These are phyloP conservation scores for Aphrophora alni DNA, from an alignment of 2,888 invertebrate species.

Conservation along the genomic window DNA sequence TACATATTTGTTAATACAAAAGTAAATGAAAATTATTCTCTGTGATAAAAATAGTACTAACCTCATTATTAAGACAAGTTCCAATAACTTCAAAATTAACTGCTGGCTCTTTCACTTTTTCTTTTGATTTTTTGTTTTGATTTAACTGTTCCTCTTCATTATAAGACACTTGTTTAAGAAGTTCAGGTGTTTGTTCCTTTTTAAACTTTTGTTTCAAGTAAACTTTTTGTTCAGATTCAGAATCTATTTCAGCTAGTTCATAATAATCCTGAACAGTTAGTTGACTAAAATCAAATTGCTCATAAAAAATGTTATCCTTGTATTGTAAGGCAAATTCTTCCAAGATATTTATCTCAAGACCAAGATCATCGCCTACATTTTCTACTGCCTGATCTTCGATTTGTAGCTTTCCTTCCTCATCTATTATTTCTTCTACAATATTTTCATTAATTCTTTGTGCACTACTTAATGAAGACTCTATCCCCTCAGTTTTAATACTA, in stretches of 20 bases:
- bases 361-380: background rate
- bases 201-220: background rate
- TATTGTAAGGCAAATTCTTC: background rate
- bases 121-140: background rate
- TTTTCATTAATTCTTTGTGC: background rate
- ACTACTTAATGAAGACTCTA: background rate
- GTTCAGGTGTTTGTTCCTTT: background rate
- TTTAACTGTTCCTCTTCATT: background rate
- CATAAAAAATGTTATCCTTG: background rate
- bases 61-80: background rate
- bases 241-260: background rate
- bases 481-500: no score
- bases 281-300: background rate
- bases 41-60: background rate
- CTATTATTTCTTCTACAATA: background rate
- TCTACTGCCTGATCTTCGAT: background rate
- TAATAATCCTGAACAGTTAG: background rate
- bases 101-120: background rate
- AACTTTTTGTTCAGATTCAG: background rate
- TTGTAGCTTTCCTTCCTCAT: background rate
- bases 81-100: conserved; percentile 3
- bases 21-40: no score
- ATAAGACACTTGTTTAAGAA: background rate
- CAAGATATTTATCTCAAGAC: background rate
- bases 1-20: no score